Percentiles rank a stretch among this genome's conserved stretches.
Conservation (phyloP, 2,888 invertebrate species). For the Apotomis turbidana region DNA sequence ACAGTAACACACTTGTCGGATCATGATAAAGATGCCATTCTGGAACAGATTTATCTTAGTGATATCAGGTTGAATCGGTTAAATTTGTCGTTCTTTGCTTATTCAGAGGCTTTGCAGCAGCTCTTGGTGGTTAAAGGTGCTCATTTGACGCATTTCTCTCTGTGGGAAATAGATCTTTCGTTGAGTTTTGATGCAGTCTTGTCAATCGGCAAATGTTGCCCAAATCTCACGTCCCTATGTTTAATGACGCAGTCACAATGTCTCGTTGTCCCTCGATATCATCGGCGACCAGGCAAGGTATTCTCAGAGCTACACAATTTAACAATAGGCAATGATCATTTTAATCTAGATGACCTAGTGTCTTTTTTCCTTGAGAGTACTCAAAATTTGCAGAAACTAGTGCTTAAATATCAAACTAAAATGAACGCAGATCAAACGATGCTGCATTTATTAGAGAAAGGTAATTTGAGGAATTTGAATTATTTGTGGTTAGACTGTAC, state of each 20-base stretch:
- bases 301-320: conserved; percentile 68
- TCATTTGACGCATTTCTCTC: conserved; percentile 74
- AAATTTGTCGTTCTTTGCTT: conserved; percentile 77
- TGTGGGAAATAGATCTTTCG: conserved; percentile 77
- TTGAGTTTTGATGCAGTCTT: conserved; percentile 70
- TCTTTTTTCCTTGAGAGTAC: conserved; percentile 72
- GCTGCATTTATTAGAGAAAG: conserved; percentile 64
- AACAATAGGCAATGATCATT: conserved; percentile 75
- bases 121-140: conserved; percentile 70
- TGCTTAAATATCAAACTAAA: conserved; percentile 75
- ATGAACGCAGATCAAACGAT: conserved; percentile 68
- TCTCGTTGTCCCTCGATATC: conserved; percentile 67
- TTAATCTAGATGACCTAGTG: conserved; percentile 68
- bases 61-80: conserved; percentile 67
- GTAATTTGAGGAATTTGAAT: conserved; percentile 65
- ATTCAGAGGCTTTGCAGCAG: conserved; percentile 68
- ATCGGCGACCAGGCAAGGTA: conserved; percentile 61
- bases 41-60: conserved; percentile 70
- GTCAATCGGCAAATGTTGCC: conserved; percentile 71
- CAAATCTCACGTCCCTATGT: conserved; percentile 71
- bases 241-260: conserved; percentile 74
- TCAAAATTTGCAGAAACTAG: conserved; percentile 66
- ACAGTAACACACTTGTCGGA: conserved; percentile 76
- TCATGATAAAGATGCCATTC: conserved; percentile 73
- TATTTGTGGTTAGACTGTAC: conserved; percentile 79